Evolutionary conservation across 2,888 invertebrate species (phyloP).

Genomic region (Mylabris sibirica): DNA sequence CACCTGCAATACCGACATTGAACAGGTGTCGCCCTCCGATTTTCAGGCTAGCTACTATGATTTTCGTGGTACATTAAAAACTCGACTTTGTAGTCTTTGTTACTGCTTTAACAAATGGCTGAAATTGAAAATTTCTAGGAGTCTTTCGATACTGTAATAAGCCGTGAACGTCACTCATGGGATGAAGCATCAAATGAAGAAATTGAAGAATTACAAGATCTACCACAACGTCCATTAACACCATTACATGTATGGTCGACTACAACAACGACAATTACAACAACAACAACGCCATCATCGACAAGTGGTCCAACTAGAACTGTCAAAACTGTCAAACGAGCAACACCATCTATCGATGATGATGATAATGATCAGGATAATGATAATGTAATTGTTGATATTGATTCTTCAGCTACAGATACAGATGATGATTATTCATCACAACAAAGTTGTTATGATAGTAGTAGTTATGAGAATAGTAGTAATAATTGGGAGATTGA

Average conservation of each 20-base stretch:
- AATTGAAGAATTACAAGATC: slow-evolving; percentile 72
- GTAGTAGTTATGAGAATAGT: slow-evolving; percentile 56
- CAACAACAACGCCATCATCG: background rate
- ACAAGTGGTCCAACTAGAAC: background rate
- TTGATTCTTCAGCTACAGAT: slow-evolving; percentile 58
- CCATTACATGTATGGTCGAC: slow-evolving; percentile 51
- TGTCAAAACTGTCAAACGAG: no score
- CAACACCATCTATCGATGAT: background rate
- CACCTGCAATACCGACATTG: no score
- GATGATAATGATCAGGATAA: slow-evolving; percentile 3
- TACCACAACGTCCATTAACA: slow-evolving; percentile 60
- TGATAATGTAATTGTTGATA: slow-evolving; percentile 50
- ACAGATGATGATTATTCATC: slow-evolving; percentile 54
- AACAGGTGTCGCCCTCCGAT: no score
- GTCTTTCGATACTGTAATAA: slow-evolving; percentile 56
- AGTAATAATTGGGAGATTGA: slow-evolving; percentile 60
- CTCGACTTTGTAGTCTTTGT: no score
- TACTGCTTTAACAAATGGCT: no score
- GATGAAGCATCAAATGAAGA: slow-evolving; percentile 77
- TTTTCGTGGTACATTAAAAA: no score
- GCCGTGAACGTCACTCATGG: slow-evolving; percentile 66
- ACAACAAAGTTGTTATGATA: slow-evolving; percentile 53
- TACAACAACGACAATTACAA: background rate
- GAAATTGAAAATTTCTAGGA: slow-evolving; percentile 41
- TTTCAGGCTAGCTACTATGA: no score